These are phyloP conservation scores for Acleris laterana DNA, from an alignment of 2,888 invertebrate species.

Conservation along the genomic window DNA sequence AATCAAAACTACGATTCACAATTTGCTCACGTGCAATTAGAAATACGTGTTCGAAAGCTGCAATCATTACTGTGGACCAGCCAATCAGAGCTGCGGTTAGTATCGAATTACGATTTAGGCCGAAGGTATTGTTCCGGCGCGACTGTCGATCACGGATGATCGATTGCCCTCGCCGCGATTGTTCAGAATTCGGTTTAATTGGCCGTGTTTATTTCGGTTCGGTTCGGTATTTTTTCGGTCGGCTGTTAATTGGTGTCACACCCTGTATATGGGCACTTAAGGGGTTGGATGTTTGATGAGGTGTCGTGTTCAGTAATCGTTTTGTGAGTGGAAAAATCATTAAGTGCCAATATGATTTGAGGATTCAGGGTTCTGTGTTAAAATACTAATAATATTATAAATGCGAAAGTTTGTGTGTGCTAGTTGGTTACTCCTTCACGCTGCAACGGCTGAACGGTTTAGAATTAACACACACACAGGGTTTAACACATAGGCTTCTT, in stretches of 20 bases:
- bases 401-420: no score
- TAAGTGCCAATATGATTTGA: no score
- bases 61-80: conserved; percentile 17
- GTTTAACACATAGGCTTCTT: no score
- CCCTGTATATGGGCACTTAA: conserved; percentile 15
- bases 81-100: conserved; percentile 31
- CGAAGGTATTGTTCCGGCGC: conserved; percentile 26
- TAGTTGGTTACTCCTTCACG: no score
- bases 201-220: conserved; percentile 37
- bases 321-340: no score
- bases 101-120: conserved; percentile 35
- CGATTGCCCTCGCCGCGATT: conserved; percentile 37
- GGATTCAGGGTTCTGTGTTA: no score
- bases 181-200: conserved; percentile 50
- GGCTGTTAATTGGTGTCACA: conserved; percentile 31
- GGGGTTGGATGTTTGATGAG: conserved; percentile 5
- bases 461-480: no score
- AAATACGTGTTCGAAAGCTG: background rate
- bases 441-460: no score
- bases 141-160: conserved; percentile 33
- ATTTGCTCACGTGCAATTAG: no score
- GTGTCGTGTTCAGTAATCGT: conserved; percentile 1
- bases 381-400: no score
- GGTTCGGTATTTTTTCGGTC: conserved; percentile 23
- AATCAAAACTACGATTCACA: no score